Percentiles rank a stretch among this genome's conserved stretches.
phyloP scores from a whole-genome alignment of 2,113 vertebrate species.

The Colinus virginianus region DNA sequence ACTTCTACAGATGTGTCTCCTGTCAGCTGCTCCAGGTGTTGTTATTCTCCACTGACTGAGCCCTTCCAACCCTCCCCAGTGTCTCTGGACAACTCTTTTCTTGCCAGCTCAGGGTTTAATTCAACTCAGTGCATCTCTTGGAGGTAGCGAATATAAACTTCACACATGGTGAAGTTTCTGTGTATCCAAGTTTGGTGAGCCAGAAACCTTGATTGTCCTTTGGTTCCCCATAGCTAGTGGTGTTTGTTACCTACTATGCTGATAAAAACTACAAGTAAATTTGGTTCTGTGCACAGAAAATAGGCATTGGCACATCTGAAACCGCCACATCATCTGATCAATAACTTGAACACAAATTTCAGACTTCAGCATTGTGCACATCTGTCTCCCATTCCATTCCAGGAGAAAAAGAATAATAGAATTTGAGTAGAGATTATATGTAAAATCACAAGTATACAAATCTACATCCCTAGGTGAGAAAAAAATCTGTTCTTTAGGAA shows the following conservation, averaged over 20 bases:
- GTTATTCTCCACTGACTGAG: neutral
- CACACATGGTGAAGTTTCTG: accelerated
- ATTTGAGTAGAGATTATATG: neutral
- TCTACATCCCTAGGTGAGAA: neutral
- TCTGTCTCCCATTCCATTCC: neutral
- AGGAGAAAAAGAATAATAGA: neutral
- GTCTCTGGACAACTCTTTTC: neutral
- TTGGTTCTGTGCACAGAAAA: neutral
- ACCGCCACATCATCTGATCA: neutral
- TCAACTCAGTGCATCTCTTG: neutral
- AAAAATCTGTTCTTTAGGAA: neutral
- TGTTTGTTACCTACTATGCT: neutral
- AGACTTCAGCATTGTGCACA: neutral
- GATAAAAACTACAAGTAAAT: neutral
- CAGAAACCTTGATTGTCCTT: neutral
- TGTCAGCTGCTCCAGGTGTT: neutral
- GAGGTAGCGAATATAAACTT: neutral
- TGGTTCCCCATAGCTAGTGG: neutral
- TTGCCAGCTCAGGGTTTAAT: neutral
- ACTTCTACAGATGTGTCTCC: accelerated
- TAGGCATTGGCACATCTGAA: neutral
- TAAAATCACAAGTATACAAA: neutral
- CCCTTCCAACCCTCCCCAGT: neutral
- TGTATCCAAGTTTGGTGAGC: neutral
- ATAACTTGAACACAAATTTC: neutral